Conservation (phyloP, 2,797 vertebrate genomes). For the Heteromormyrus szaboi region DNA sequence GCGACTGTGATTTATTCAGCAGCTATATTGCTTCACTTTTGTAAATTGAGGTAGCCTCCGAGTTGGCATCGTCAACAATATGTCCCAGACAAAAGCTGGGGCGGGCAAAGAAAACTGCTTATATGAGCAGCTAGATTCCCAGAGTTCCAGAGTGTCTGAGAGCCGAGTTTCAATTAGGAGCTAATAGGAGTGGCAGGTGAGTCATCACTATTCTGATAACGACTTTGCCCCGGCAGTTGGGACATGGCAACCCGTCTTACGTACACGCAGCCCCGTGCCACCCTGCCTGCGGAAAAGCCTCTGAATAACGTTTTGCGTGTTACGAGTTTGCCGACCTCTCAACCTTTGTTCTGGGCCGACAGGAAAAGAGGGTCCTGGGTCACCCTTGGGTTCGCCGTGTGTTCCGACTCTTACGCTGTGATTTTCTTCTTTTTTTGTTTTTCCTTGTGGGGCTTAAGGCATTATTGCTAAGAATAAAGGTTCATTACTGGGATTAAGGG, state of each 20-base stretch:
- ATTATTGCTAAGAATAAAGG: conserved; percentile 4
- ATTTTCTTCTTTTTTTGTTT: neutral
- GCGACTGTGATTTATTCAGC: neutral
- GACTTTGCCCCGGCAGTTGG: neutral
- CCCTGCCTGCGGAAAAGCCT: neutral
- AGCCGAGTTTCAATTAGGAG: neutral
- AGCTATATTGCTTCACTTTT: neutral
- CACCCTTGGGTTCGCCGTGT: neutral
- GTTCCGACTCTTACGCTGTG: neutral
- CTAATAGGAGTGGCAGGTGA: neutral
- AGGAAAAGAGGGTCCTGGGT: neutral
- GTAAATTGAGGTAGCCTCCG: neutral
- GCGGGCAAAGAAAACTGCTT: neutral
- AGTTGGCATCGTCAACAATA: neutral
- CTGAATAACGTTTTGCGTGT: neutral
- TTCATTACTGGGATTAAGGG: conserved; percentile 12
- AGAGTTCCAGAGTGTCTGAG: neutral
- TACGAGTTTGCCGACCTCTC: neutral
- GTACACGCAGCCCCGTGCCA: neutral
- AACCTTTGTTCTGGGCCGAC: neutral
- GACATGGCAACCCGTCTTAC: neutral
- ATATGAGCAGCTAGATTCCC: neutral
- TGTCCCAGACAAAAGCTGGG: neutral
- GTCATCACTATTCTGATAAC: conserved; percentile 13
- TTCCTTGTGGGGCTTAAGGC: neutral